Conservation (phyloP, 2,888 invertebrate genomes). For the Boloria selene region DNA sequence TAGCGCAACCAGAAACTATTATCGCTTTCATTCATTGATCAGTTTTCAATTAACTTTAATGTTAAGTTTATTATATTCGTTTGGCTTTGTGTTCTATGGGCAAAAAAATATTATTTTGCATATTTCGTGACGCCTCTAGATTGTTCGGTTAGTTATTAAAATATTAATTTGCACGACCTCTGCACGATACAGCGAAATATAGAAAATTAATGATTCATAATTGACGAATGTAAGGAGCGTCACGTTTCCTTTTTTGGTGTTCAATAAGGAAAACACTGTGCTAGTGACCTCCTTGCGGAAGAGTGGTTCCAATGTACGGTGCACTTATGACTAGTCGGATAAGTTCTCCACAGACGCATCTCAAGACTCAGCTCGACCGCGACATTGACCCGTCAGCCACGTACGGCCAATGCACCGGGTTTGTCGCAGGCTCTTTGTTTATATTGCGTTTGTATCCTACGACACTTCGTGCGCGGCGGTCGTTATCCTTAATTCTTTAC, state of each 20-base stretch:
- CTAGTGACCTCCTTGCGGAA: constrained; percentile 71
- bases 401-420: constrained; percentile 77
- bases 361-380: constrained; percentile 63
- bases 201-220: constrained; percentile 42
- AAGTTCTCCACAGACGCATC: constrained; percentile 71
- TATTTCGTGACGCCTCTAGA: not conserved
- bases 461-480: constrained; percentile 46
- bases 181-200: constrained; percentile 29
- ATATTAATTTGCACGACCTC: constrained; percentile 8
- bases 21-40: constrained; percentile 4
- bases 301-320: constrained; percentile 57
- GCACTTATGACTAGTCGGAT: constrained; percentile 58
- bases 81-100: not conserved
- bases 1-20: constrained; percentile 49
- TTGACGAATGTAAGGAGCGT: constrained; percentile 32
- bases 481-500: constrained; percentile 26
- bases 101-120: not conserved
- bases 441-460: constrained; percentile 61
- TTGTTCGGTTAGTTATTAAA: constrained; percentile 3
- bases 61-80: constrained; percentile 6
- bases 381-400: constrained; percentile 79
- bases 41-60: constrained; percentile 12
- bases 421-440: constrained; percentile 80
- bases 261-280: constrained; percentile 48
- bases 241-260: constrained; percentile 38